Percentiles rank a stretch among this genome's conserved stretches.
Conservation (phyloP, 1,140 invertebrate species). For the Oedothorax gibbosus region DNA sequence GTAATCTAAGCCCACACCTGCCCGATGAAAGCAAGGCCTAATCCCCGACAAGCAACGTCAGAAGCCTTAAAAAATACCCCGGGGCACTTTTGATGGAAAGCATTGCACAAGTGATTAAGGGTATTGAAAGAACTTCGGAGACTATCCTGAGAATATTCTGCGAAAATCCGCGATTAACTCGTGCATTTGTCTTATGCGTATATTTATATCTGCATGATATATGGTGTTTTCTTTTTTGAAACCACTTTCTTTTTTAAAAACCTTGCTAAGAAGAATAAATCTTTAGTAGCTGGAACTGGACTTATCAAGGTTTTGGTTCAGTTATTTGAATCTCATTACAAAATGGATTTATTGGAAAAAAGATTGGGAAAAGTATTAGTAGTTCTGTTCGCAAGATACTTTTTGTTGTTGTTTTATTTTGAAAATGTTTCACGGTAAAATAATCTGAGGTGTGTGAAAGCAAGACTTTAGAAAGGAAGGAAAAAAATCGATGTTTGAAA, state of each 20-base stretch:
- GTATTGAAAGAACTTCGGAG: constrained; percentile 15
- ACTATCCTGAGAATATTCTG: neutral
- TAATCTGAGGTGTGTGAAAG: too few species aligned
- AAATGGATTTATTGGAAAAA: constrained; percentile 47
- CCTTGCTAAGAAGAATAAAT: neutral
- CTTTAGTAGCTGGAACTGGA: neutral
- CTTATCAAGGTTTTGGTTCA: constrained; percentile 2
- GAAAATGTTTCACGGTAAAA: neutral
- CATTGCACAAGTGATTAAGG: constrained; percentile 42
- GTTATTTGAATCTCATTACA: constrained; percentile 52
- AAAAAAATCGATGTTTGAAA: neutral
- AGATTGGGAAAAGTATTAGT: neutral
- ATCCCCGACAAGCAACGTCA: constrained; percentile 25
- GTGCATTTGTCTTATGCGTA: too few species aligned
- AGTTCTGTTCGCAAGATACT: neutral
- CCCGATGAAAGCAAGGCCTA: neutral
- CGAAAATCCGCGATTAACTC: neutral
- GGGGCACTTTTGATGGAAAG: constrained; percentile 44
- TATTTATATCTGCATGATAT: too few species aligned
- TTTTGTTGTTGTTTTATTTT: constrained; percentile 6
- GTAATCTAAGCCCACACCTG: neutral
- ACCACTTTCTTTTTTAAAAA: too few species aligned
- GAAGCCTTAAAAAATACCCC: constrained; percentile 31
- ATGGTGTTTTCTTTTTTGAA: too few species aligned
- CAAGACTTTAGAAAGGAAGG: too few species aligned